Percentiles rank a stretch among this genome's conserved stretches.
Conservation (phyloP, 2,113 vertebrate species). For the Caranx melampygus region DNA sequence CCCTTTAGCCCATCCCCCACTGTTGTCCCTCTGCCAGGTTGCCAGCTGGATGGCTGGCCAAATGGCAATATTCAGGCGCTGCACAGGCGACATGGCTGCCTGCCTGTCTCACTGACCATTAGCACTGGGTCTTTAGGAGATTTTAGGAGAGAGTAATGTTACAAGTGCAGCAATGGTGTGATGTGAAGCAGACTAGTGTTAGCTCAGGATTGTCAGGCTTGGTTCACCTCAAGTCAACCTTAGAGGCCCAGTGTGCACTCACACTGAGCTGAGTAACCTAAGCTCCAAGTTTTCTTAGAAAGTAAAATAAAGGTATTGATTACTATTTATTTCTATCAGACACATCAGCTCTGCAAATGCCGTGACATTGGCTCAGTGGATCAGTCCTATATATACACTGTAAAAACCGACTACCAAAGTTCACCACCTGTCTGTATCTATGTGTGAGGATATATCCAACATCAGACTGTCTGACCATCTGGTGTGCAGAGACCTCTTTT, state of each 20-base stretch:
- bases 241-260: background rate
- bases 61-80: conserved; percentile 37
- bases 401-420: background rate
- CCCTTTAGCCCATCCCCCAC: background rate
- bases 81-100: conserved; percentile 21
- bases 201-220: conserved; percentile 18
- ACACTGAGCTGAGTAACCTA: background rate
- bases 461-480: background rate
- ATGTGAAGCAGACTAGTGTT: background rate
- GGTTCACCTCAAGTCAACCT: conserved; percentile 2
- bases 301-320: background rate
- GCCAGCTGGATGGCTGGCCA: conserved; percentile 20
- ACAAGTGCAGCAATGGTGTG: background rate
- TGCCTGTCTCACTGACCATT: conserved; percentile 14
- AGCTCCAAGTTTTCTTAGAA: background rate
- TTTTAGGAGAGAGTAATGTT: background rate
- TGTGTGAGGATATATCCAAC: background rate
- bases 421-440: background rate
- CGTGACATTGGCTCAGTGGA: background rate
- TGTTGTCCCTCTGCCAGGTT: conserved; percentile 38
- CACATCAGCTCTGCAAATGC: background rate
- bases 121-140: conserved; percentile 44
- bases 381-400: background rate
- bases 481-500: background rate
- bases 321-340: background rate